Conservation (phyloP, 2,888 invertebrate genomes). For the Seira ritae region DNA sequence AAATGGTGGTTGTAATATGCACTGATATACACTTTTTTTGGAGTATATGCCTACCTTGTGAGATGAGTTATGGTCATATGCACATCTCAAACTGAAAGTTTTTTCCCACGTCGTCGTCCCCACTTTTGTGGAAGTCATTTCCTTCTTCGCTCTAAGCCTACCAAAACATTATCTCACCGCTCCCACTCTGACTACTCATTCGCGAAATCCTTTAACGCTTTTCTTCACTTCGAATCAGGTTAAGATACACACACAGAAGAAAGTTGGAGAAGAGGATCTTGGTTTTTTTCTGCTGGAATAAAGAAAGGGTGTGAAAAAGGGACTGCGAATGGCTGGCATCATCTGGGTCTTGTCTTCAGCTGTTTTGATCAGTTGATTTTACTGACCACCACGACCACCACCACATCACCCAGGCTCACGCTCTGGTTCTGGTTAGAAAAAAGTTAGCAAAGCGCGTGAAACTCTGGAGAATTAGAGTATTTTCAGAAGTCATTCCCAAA, state of each 20-base stretch:
- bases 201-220: constrained; percentile 49
- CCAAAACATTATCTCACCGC: constrained; percentile 30
- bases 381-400: constrained; percentile 23
- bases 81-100: neutral
- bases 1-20: too few species aligned
- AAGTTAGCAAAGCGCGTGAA: constrained; percentile 32
- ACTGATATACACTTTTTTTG: too few species aligned
- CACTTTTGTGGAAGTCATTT: constrained; percentile 54
- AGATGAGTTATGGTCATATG: too few species aligned
- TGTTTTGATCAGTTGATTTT: constrained; percentile 32
- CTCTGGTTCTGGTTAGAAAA: constrained; percentile 34
- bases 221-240: constrained; percentile 31
- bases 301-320: neutral
- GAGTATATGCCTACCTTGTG: too few species aligned
- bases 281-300: neutral
- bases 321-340: constrained; percentile 28
- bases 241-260: neutral
- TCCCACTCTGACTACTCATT: constrained; percentile 5
- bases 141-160: constrained; percentile 29
- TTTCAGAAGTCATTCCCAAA: constrained; percentile 25
- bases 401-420: neutral
- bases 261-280: neutral
- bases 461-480: constrained; percentile 59
- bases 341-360: constrained; percentile 51
- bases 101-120: constrained; percentile 44